Conservation (phyloP, 2,113 vertebrate genomes). For the Apteryx owenii region DNA sequence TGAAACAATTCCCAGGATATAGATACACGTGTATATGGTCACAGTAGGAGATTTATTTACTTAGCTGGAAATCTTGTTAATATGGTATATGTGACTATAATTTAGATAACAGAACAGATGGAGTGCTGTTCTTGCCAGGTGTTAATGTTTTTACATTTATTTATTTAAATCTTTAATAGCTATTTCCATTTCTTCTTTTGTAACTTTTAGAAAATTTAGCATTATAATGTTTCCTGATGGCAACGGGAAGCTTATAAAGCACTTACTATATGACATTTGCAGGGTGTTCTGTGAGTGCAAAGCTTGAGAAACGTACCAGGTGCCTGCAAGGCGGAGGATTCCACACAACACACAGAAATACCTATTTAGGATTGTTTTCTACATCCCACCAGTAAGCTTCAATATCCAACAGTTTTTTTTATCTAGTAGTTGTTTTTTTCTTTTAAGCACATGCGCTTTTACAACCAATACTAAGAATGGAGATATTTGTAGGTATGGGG, state of each 20-base stretch:
- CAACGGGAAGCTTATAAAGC: not conserved
- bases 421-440: no score
- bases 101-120: slow-evolving; percentile 42
- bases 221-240: not conserved
- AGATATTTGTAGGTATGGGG: not conserved
- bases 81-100: not conserved
- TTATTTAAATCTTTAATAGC: slow-evolving; percentile 7
- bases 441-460: not conserved
- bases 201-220: not conserved
- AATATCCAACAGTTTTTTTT: not conserved
- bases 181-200: not conserved
- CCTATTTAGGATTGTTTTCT: not conserved
- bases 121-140: not conserved
- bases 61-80: slow-evolving; percentile 28
- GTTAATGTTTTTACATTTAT: not conserved
- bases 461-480: not conserved
- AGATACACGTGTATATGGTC: not conserved
- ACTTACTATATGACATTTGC: not conserved
- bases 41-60: slow-evolving; percentile 15
- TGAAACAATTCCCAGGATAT: not conserved
- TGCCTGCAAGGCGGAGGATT: not conserved
- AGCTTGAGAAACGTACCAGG: not conserved
- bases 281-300: not conserved
- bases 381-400: not conserved
- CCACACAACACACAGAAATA: not conserved